These are phyloP conservation scores for Hipparchia semele DNA, from an alignment of 2,888 invertebrate genomes.

Conservation along the genomic window DNA sequence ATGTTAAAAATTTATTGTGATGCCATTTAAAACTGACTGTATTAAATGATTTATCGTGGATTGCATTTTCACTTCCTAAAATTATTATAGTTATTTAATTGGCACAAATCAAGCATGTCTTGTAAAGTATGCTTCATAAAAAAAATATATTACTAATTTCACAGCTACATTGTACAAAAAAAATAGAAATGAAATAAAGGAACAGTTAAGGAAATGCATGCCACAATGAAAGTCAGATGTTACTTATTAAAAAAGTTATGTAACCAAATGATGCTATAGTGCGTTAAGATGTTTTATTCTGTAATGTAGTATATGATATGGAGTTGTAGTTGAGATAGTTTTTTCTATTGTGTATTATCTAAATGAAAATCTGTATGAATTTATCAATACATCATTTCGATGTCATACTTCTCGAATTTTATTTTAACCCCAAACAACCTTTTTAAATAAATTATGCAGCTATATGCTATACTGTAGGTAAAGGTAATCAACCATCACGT, in stretches of 20 bases:
- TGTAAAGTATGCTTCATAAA: background rate
- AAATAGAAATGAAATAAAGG: too few relatives aligned
- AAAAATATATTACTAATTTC: too few relatives aligned
- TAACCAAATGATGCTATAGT: slow-evolving; percentile 81
- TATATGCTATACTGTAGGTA: background rate
- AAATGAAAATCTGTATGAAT: slow-evolving; percentile 77
- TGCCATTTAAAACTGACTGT: slow-evolving; percentile 75
- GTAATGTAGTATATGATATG: slow-evolving; percentile 58
- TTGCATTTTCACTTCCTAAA: slow-evolving; percentile 2
- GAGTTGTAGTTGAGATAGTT: slow-evolving; percentile 72
- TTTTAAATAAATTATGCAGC: too few relatives aligned
- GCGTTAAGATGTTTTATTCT: slow-evolving; percentile 75
- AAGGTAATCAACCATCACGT: too few relatives aligned
- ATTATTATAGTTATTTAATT: background rate
- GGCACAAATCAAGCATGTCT: background rate
- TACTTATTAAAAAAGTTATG: slow-evolving; percentile 72
- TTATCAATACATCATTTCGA: slow-evolving; percentile 79
- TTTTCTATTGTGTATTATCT: slow-evolving; percentile 77
- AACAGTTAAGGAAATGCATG: background rate
- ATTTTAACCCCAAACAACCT: slow-evolving; percentile 33
- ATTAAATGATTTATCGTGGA: slow-evolving; percentile 6
- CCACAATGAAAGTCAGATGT: slow-evolving; percentile 51
- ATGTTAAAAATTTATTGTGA: slow-evolving; percentile 37
- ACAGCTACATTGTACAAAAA: too few relatives aligned
- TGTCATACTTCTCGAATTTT: slow-evolving; percentile 53